phyloP scores from a whole-genome alignment of 2,113 vertebrate species.

The Takifugu flavidus region DNA sequence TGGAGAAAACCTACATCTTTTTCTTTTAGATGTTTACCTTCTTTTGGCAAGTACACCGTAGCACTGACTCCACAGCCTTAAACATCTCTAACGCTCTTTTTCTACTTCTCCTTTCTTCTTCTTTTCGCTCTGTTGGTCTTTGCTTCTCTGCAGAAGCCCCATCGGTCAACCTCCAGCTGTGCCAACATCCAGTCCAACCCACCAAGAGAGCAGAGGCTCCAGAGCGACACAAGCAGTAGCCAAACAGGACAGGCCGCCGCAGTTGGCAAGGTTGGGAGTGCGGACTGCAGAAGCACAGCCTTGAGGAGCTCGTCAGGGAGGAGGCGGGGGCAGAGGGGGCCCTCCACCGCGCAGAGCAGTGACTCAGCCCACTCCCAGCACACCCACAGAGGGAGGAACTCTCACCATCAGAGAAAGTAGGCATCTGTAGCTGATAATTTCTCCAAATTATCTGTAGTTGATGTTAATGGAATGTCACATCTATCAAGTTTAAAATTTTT shows the following conservation, averaged over 20 bases:
- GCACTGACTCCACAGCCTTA: slow-evolving; percentile 48
- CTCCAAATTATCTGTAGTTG: too few species aligned
- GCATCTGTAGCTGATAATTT: slow-evolving; percentile 15
- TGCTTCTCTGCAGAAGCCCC: slow-evolving; percentile 81
- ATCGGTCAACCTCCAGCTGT: slow-evolving; percentile 72
- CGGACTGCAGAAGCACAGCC: slow-evolving; percentile 62
- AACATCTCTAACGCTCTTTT: slow-evolving; percentile 73
- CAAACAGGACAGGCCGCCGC: slow-evolving; percentile 61
- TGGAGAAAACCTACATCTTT: slow-evolving; percentile 76
- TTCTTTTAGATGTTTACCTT: slow-evolving; percentile 79
- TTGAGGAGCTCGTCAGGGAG: slow-evolving; percentile 72
- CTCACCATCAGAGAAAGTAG: slow-evolving; percentile 84
- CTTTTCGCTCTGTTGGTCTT: slow-evolving; percentile 71
- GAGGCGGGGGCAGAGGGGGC: slow-evolving; percentile 75
- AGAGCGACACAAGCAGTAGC: slow-evolving; percentile 57
- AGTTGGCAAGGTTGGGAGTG: slow-evolving; percentile 67
- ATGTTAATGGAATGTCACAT: too few species aligned
- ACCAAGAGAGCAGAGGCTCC: slow-evolving; percentile 70
- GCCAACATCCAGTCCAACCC: slow-evolving; percentile 71
- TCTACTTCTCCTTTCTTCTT: slow-evolving; percentile 55
- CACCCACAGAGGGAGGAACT: slow-evolving; percentile 74
- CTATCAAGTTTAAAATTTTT: too few species aligned
- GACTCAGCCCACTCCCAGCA: slow-evolving; percentile 81
- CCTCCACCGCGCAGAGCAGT: slow-evolving; percentile 86
- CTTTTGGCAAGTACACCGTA: slow-evolving; percentile 78